These are phyloP conservation scores for Potamarius usumacintae DNA, from an alignment of 2,113 vertebrate genomes.

Conservation along the genomic window DNA sequence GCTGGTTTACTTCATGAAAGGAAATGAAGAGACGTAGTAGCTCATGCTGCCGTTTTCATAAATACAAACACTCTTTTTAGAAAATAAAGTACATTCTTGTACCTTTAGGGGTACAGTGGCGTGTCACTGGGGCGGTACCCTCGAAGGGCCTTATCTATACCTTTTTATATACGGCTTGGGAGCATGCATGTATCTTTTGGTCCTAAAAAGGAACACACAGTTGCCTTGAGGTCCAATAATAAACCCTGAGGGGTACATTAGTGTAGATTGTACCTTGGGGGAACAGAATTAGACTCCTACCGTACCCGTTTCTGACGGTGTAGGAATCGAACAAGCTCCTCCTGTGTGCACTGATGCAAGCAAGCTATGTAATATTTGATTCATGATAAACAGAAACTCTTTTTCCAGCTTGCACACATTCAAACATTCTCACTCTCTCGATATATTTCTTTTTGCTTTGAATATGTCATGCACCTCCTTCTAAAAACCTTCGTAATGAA, in stretches of 20 bases:
- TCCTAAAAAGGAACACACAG: no score
- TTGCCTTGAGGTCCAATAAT: no score
- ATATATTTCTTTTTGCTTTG: conserved; percentile 1
- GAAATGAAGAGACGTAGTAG: neutral
- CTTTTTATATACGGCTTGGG: no score
- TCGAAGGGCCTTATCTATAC: no score
- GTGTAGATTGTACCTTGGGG: no score
- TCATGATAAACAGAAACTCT: neutral
- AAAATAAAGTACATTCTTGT: no score
- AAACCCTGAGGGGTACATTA: no score
- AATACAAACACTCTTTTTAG: neutral
- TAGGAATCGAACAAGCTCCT: neutral
- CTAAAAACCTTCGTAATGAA: neutral
- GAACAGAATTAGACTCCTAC: no score
- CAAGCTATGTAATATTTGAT: neutral
- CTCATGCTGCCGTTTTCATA: neutral
- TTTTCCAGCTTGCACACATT: neutral
- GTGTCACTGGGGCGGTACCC: no score
- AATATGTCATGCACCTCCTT: neutral
- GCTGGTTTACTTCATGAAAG: neutral
- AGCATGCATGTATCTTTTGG: no score
- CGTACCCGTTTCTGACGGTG: no score
- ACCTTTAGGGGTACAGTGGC: no score
- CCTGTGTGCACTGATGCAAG: neutral
- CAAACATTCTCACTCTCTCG: neutral